Evolutionary conservation across 2,797 vertebrate species (phyloP), one percentile per base, ranked within the genome.

Genomic region (Acestrorhynchus altus): DNA sequence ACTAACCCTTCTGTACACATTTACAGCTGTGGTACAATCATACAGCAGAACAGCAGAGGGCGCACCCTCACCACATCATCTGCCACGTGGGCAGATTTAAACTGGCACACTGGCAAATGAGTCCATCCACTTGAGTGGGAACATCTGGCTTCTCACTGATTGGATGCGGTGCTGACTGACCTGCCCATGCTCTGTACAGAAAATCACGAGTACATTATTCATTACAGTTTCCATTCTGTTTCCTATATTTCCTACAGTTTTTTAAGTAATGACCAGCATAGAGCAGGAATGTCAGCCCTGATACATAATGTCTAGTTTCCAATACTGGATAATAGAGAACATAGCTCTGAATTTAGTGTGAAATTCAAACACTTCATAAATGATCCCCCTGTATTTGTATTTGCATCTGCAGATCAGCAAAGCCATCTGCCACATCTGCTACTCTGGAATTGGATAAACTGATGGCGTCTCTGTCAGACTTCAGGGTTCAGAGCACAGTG

Each of bases 381-480:
- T 56, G 22, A 52, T 1, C 18, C 4, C 11, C 10, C 15, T 16
- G 28, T 39, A 13, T 40, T 64, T 40, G 4, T 40, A 22, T 35
- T 49, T 73, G 40, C 46, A 42, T 65, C 47, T 82, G 9, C 26
- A 94, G 93, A 31, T 86, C 93, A 20, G 91, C 83, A 0, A 94
- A 95, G 77, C 91, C 93, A 2, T 95, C 95, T 0, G 96, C 96
- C 18, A 96, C 96, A 11, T 96, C 96, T 0, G 96, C 96, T 40
- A 98, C 96, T 18, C 86, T 95, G 86, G 96, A 98, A 87, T 80
- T 98, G 88, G 96, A 98, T 82, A 96, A 95, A 84, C 90, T 98
- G 61, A 98, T 98, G 96, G 96, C 96, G 0, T 98, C 96, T 0
- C 92, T 98, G 79, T 97, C 96, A 0, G 96, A 98, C 90, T 98